These are phyloP conservation scores for Oncopodura yosiiana DNA, from an alignment of 1,140 invertebrate species.

Conservation along the genomic window DNA sequence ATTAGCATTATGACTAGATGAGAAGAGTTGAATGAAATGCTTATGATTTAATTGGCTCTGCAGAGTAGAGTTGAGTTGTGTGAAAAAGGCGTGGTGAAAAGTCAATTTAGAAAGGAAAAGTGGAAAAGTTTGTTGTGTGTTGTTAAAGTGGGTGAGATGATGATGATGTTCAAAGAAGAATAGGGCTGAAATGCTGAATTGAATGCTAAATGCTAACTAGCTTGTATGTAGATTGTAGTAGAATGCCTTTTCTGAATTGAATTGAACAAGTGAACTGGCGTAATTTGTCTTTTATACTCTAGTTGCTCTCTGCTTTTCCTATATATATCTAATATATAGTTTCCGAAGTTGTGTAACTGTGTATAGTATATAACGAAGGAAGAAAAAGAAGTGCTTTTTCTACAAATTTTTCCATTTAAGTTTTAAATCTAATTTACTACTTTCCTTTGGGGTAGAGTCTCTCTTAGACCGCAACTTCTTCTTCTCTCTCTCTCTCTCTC, in stretches of 20 bases:
- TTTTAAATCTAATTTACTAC: slow-evolving; percentile 32
- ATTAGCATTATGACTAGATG: no score
- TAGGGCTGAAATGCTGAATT: no score
- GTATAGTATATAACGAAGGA: no score
- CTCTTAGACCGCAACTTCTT: neutral
- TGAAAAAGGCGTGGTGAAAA: slow-evolving; percentile 24
- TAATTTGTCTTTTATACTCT: no score
- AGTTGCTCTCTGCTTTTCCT: no score
- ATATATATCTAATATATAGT: no score
- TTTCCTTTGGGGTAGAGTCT: neutral
- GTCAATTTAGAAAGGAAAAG: slow-evolving; percentile 28
- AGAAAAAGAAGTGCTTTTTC: slow-evolving; percentile 26
- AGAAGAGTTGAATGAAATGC: no score
- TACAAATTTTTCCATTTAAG: slow-evolving; percentile 30
- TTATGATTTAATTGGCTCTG: slow-evolving; percentile 11
- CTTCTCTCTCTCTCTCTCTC: neutral
- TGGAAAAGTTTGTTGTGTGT: slow-evolving; percentile 24
- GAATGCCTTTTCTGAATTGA: no score
- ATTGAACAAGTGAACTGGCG: no score
- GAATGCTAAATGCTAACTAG: no score
- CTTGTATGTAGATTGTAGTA: no score
- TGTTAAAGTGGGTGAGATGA: neutral
- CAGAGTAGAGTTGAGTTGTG: slow-evolving; percentile 7
- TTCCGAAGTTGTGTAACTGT: no score
- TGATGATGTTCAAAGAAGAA: neutral